A percentile compares a stretch with the other conserved stretches of the same genome.
These are phyloP conservation scores for Arvicanthis niloticus DNA, from an alignment of 2,113 vertebrate species.

Conservation along the genomic window DNA sequence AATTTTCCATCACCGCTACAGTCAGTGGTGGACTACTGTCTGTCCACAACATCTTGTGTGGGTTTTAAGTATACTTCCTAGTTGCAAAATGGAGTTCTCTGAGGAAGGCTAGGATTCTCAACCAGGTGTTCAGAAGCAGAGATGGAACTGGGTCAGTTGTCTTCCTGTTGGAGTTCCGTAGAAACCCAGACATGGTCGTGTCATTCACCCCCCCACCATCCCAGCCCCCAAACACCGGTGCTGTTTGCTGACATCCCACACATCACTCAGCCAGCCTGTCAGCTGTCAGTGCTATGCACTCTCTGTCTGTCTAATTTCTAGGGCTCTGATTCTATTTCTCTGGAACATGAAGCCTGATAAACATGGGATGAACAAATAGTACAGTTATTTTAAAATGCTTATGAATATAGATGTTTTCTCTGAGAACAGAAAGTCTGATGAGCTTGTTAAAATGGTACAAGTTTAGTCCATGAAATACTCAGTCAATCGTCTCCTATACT, in stretches of 20 bases:
- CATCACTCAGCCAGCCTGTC: background rate
- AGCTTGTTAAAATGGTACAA: background rate
- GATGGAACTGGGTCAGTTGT: background rate
- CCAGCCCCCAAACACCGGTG: no score
- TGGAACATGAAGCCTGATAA: background rate
- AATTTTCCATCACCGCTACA: background rate
- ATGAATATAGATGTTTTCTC: background rate
- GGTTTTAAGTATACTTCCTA: background rate
- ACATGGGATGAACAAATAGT: background rate
- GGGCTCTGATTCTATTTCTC: background rate
- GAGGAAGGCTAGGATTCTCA: conserved; percentile 1
- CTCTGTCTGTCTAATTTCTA: background rate
- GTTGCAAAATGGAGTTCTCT: background rate
- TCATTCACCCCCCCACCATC: background rate
- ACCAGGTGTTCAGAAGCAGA: background rate
- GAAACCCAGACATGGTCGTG: background rate
- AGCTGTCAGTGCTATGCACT: background rate
- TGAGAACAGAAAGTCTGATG: background rate
- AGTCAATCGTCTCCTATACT: background rate
- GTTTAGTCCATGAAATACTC: background rate
- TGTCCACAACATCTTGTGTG: background rate
- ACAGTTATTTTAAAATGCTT: background rate
- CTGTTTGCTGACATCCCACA: background rate
- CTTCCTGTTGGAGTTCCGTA: background rate
- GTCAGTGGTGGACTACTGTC: background rate